A percentile compares a stretch with the other conserved stretches of the same genome.
These are phyloP conservation scores for Parazoanthus swiftii DNA, from an alignment of 92 coral and sea anemone genomes.

Conservation along the genomic window DNA sequence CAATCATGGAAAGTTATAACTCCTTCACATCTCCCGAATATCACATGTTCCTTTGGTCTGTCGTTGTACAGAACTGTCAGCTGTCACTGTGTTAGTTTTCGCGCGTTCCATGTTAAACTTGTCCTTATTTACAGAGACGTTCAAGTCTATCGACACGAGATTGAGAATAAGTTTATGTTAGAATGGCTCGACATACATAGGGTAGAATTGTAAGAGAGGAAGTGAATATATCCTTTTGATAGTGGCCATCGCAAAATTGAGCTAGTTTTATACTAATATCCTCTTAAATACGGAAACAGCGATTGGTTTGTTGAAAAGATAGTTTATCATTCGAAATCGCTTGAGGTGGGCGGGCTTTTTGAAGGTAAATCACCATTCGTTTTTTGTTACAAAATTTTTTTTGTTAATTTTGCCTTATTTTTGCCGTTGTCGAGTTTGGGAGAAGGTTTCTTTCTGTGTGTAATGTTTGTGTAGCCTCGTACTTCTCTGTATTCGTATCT, in stretches of 20 bases:
- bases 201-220: conserved; percentile 2
- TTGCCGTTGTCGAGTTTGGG: not conserved
- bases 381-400: conserved; percentile 14
- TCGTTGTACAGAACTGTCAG: not conserved
- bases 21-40: not conserved
- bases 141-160: not conserved
- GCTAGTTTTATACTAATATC: conserved; percentile 32
- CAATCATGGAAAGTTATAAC: conserved; percentile 19
- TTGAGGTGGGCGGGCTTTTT: conserved; percentile 41
- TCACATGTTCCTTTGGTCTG: not conserved
- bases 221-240: conserved; percentile 37
- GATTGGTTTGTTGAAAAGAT: conserved; percentile 30
- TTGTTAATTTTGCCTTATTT: conserved; percentile 25
- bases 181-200: conserved; percentile 1
- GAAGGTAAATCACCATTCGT: conserved; percentile 18
- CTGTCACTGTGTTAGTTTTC: conserved; percentile 17
- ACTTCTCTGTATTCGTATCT: not conserved
- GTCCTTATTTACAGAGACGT: not conserved
- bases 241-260: conserved; percentile 15
- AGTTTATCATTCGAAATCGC: conserved; percentile 31
- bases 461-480: not conserved
- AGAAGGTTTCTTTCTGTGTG: not conserved
- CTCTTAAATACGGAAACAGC: conserved; percentile 39
- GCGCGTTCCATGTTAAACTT: conserved; percentile 3
- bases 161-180: not conserved